Percentiles rank a stretch among this genome's conserved stretches.
phyloP scores from a whole-genome alignment of 2,888 invertebrate genomes.

The Megalurothrips usitatus region DNA sequence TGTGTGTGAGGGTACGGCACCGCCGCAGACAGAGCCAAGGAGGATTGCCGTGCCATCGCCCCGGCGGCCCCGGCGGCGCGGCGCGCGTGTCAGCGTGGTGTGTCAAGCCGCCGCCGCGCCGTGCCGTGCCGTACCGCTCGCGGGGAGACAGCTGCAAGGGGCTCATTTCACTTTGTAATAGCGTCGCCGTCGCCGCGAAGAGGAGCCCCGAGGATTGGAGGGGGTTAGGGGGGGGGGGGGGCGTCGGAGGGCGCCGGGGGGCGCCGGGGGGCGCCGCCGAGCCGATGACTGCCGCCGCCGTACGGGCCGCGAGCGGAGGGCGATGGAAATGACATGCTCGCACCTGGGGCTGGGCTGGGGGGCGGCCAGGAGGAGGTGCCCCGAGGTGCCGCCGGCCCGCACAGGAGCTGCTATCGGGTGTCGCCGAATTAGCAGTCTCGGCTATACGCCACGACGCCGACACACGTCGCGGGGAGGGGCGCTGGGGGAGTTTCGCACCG shows the following conservation, averaged over 20 bases:
- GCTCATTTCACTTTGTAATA: slow-evolving; percentile 3
- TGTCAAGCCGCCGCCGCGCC: too few species aligned
- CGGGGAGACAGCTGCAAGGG: slow-evolving; percentile 4
- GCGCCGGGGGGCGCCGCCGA: not conserved
- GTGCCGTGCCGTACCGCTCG: too few species aligned
- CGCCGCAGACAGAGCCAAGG: too few species aligned
- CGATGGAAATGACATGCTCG: slow-evolving; percentile 4
- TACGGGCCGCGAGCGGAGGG: not conserved
- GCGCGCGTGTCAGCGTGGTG: too few species aligned
- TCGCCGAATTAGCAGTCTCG: too few species aligned
- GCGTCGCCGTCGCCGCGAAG: not conserved
- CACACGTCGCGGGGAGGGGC: too few species aligned
- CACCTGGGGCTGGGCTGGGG: not conserved
- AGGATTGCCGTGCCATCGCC: not conserved
- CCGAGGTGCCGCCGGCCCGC: not conserved
- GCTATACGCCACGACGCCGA: too few species aligned
- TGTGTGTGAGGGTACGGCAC: too few species aligned
- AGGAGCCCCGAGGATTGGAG: not conserved
- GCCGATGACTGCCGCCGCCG: not conserved
- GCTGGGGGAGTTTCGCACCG: too few species aligned
- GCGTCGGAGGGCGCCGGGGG: not conserved
- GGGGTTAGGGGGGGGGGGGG: not conserved
- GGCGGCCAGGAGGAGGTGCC: not conserved
- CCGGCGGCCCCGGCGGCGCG: not conserved
- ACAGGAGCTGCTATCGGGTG: too few species aligned